Evolutionary conservation across 2,888 invertebrate genomes (phyloP), one percentile per base, ranked within the genome.

Genomic region (Eumacrocentrus americanus): DNA sequence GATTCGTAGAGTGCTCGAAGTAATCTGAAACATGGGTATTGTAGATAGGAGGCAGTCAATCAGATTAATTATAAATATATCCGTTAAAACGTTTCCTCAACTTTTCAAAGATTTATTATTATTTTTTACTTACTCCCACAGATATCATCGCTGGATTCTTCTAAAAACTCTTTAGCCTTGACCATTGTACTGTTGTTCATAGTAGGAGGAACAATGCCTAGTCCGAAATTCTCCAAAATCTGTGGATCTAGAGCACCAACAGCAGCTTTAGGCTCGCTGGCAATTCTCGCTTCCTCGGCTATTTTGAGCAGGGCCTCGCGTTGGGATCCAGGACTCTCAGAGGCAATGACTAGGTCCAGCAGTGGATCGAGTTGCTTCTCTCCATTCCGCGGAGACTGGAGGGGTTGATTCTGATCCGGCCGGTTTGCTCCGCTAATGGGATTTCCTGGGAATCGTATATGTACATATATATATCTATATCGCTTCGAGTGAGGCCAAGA

Each of bases 101-200:
- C n/a, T n/a, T n/a, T n/a, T n/a, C n/a, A n/a, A n/a, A n/a, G n/a
- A n/a, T n/a, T n/a, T n/a, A n/a, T n/a, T n/a, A n/a, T n/a, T n/a
- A n/a, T n/a, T n/a, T n/a, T n/a, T n/a, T n/a, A 23, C 71, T 66
- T 63, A 79, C 80, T 72, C 23, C 70, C 71, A 46, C 67, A 71
- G 53, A 77, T 66, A 48, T 79, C 80, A 63, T 80, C 79, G 57
- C 79, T 80, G 52, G 79, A 77, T 60, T 78, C 79, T 11, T 71
- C 68, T 38, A 79, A 71, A 62, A 74, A 75, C 61, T 70, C 74
- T 44, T 74, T 76, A 50, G 67, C 72, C 18, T 38, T 56, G 3
- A 35, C 54, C 35, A 60, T 48, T 6, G 56, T 51, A n/a, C 16
- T 35, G 34, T 18, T 34, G 34, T 12, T 14, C 34, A 44, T 42